Base-by-base conservation (phyloP, 2,797 vertebrate genomes). In the Gymnopithys bicolor region DNA sequence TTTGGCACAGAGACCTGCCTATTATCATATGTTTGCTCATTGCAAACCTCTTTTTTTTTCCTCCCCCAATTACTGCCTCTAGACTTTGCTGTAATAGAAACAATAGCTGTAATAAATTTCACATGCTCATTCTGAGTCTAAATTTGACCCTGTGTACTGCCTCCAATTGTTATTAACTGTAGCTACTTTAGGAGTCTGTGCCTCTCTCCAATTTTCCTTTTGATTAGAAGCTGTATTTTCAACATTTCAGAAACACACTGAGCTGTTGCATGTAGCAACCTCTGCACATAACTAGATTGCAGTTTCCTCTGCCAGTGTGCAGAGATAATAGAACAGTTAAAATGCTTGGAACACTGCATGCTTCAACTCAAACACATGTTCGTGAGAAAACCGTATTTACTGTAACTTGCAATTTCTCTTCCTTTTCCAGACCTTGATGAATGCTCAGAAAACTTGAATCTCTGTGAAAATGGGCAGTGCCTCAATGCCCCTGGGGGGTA, bases 381-480 rank as follows among this genome's bases (percentile, higher is more conserved):
- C 41, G 24, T 64, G 63, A 62, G 48, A 87, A 56, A 67, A 39
- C 5, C 4, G 2, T 43, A 14, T 69, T 85, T 63, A 56, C 43
- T 49, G 13, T 71, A 89, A 79, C 27, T 53, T 91, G 25, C 41
- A 45, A 56, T 88, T 91, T 83, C 39, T 76, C 18, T 92, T 91
- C 18, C 52, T 87, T 85, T 93, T 79, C 83, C 98, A 99, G 99
- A 99, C 95, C 98, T 98, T 0, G 99, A 99, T 59, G 99, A 99
- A 97, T 99, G 99, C 84, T 98, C 98, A 41, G 99, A 99, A 74
- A 98, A 99, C 63, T 33, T 98, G 77, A 98, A 99, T 96, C 98
- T 99, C 91, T 99, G 99, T 96, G 99, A 99, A 95, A 99, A 97
- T 22, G 99, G 99, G 64, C 98, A 99, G 96, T 99, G 99, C 83